phyloP scores from a whole-genome alignment of 1,140 invertebrate genomes.

The Pentalonia nigronervosa region DNA sequence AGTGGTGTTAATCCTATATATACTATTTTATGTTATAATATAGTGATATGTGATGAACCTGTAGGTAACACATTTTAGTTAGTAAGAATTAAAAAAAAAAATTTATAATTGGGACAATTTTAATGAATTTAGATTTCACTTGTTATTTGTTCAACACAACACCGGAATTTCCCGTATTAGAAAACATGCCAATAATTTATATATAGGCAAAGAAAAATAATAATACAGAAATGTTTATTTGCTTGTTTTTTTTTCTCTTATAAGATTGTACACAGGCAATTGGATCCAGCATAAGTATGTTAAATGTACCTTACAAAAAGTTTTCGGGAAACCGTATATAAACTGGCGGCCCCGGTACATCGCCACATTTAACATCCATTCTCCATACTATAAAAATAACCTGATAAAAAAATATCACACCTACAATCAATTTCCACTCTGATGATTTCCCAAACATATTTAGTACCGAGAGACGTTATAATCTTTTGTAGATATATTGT shows the following conservation, averaged over 20 bases:
- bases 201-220: background rate
- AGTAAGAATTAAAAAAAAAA: background rate
- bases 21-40: too few species aligned
- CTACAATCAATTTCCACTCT: background rate
- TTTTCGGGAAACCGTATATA: background rate
- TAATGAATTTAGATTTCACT: background rate
- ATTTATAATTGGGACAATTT: background rate
- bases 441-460: background rate
- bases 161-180: background rate
- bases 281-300: background rate
- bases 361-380: background rate
- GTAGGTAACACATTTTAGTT: background rate
- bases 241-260: background rate
- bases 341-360: background rate
- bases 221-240: background rate
- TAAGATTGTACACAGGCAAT: background rate
- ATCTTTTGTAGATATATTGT: background rate
- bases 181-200: slow-evolving; percentile 10
- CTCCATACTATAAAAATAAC: background rate
- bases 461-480: background rate
- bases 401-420: background rate
- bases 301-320: background rate
- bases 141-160: background rate
- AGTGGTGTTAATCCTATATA: too few species aligned
- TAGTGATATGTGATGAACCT: too few species aligned